Evolutionary conservation across 1,140 invertebrate species (phyloP).

Genomic region (Helicoverpa armigera): DNA sequence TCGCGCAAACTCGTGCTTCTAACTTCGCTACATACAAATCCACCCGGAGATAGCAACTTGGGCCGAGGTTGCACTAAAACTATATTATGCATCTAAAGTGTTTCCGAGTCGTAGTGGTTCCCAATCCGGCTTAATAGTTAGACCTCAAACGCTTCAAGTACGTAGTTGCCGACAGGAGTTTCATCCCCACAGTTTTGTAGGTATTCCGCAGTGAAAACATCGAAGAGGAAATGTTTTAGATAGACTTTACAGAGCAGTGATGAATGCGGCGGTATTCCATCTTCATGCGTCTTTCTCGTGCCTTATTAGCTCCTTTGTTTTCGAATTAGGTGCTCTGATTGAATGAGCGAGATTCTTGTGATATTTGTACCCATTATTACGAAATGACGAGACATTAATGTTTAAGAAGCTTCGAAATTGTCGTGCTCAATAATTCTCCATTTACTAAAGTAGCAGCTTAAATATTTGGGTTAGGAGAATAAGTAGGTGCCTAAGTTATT

Average conservation of each 20-base stretch:
- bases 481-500: not conserved
- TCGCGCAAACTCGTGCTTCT: not conserved
- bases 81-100: constrained; percentile 22
- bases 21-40: constrained; percentile 11
- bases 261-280: not conserved
- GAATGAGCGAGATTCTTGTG: not conserved
- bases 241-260: not conserved
- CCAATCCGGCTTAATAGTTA: constrained; percentile 34
- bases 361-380: not conserved
- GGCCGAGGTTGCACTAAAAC: not conserved
- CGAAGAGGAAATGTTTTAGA: not conserved
- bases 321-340: not conserved
- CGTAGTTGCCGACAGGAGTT: constrained; percentile 2
- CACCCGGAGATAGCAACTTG: constrained; percentile 10
- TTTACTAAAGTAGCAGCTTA: not conserved
- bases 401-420: too few species aligned
- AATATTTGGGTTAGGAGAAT: not conserved
- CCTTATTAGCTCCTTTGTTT: constrained; percentile 10
- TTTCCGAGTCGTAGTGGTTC: constrained; percentile 7
- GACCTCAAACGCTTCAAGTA: constrained; percentile 12
- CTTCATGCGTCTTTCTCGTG: constrained; percentile 7
- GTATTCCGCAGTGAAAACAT: not conserved
- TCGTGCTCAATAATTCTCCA: too few species aligned
- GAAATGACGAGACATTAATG: too few species aligned
- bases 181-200: not conserved